A percentile compares a stretch with the other conserved stretches of the same genome.
phyloP scores from a whole-genome alignment of 2,113 vertebrate genomes.

The Micromys minutus region DNA sequence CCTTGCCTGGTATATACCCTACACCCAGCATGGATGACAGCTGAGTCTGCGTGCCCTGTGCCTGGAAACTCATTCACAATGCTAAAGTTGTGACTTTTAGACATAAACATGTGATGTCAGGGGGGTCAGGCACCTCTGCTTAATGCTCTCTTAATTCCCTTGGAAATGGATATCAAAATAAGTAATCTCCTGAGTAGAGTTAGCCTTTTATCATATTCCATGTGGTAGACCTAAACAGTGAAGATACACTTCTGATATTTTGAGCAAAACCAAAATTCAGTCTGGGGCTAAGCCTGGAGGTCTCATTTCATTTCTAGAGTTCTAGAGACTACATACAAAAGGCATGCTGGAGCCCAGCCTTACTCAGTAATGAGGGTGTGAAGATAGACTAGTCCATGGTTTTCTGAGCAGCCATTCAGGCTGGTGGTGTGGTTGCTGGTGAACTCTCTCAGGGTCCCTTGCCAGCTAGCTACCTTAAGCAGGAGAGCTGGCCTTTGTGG shows the following conservation, averaged over 20 bases:
- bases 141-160: neutral
- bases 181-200: constrained; percentile 7
- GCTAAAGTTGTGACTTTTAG: neutral
- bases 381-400: neutral
- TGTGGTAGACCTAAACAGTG: neutral
- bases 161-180: neutral
- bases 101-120: neutral
- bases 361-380: too few species aligned
- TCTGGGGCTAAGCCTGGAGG: neutral
- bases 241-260: neutral
- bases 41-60: neutral
- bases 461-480: neutral
- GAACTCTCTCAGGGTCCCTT: neutral
- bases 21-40: neutral
- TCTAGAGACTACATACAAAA: neutral
- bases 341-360: neutral
- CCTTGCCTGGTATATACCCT: neutral
- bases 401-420: neutral
- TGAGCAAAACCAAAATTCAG: neutral
- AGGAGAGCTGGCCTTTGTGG: neutral
- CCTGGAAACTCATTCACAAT: neutral
- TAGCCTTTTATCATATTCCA: neutral
- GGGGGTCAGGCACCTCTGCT: neutral
- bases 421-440: neutral
- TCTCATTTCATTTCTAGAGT: neutral